A percentile compares a stretch with the other conserved stretches of the same genome.
These are phyloP conservation scores for Myotis pilosus DNA, from an alignment of 2,797 vertebrate species.

Conservation along the genomic window DNA sequence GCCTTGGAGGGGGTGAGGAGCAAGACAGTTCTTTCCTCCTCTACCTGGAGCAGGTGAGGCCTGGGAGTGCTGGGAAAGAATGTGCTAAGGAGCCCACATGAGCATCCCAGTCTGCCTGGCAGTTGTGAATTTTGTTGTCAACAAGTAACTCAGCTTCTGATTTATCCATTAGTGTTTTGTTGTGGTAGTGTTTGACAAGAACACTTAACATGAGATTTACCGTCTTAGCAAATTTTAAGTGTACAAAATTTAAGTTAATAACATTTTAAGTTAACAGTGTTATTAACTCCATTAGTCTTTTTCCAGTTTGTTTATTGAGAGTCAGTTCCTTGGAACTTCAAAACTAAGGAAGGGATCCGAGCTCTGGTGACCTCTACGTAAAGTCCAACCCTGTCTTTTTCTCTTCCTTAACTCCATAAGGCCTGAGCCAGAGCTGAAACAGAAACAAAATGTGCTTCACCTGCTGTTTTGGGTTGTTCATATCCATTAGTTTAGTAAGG, in stretches of 20 bases:
- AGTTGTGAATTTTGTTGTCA: not conserved
- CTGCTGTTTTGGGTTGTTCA: not conserved
- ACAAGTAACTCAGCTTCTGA: not conserved
- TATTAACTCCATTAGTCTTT: not conserved
- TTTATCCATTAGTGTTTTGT: not conserved
- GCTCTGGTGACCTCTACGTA: not conserved
- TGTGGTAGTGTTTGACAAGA: not conserved
- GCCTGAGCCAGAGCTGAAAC: not conserved
- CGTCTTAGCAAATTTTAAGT: not conserved
- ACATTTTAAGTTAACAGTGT: not conserved
- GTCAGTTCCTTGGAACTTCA: not conserved
- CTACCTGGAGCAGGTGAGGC: not conserved
- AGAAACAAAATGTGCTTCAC: not conserved
- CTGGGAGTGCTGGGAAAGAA: not conserved
- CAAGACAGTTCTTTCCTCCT: not conserved
- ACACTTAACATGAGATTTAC: not conserved
- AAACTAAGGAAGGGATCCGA: not conserved
- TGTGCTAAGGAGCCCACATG: not conserved
- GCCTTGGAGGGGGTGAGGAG: not conserved
- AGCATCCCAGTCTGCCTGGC: not conserved
- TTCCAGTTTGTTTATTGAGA: not conserved
- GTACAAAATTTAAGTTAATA: not conserved
- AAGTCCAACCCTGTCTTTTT: not conserved
- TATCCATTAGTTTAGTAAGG: not conserved
- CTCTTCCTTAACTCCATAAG: not conserved